phyloP scores from a whole-genome alignment of 2,113 vertebrate species.

The Apeltes quadracus region DNA sequence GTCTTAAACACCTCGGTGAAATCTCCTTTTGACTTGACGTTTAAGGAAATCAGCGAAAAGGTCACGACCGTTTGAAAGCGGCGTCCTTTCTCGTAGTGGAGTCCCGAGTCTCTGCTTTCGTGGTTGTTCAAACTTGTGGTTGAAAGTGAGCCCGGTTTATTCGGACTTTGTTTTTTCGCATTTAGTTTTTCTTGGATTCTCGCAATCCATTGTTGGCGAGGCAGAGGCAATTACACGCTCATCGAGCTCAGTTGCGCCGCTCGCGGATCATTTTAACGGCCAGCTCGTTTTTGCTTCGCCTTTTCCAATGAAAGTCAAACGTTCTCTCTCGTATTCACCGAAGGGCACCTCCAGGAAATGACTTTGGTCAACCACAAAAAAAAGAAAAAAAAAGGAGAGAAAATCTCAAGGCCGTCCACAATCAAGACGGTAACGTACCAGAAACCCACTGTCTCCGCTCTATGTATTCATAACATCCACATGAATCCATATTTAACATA shows the following conservation, averaged over 20 bases:
- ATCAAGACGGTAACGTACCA: slow-evolving; percentile 57
- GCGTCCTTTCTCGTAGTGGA: neutral
- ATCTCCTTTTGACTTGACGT: neutral
- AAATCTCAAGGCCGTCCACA: slow-evolving; percentile 41
- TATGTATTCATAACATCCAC: slow-evolving; percentile 38
- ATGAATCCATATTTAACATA: slow-evolving; percentile 8
- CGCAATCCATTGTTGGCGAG: slow-evolving; percentile 11
- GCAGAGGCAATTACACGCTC: slow-evolving; percentile 22
- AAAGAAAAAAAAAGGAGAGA: slow-evolving; percentile 46
- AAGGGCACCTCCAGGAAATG: slow-evolving; percentile 72
- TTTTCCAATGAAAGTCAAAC: slow-evolving; percentile 54
- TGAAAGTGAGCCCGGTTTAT: neutral
- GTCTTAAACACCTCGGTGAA: no score
- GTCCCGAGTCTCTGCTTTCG: neutral
- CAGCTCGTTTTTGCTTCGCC: slow-evolving; percentile 38
- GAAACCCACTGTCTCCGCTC: slow-evolving; percentile 67
- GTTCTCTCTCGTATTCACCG: slow-evolving; percentile 50
- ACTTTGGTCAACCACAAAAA: slow-evolving; percentile 73
- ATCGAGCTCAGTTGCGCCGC: slow-evolving; percentile 16
- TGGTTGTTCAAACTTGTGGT: neutral
- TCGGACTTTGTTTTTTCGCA: neutral
- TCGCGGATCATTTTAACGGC: slow-evolving; percentile 21
- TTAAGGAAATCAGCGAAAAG: neutral
- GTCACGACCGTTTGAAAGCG: neutral
- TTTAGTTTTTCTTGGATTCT: slow-evolving; percentile 21